Evolutionary conservation across 2,113 vertebrate species (phyloP).

Genomic region (Dicrurus megarhynchus): DNA sequence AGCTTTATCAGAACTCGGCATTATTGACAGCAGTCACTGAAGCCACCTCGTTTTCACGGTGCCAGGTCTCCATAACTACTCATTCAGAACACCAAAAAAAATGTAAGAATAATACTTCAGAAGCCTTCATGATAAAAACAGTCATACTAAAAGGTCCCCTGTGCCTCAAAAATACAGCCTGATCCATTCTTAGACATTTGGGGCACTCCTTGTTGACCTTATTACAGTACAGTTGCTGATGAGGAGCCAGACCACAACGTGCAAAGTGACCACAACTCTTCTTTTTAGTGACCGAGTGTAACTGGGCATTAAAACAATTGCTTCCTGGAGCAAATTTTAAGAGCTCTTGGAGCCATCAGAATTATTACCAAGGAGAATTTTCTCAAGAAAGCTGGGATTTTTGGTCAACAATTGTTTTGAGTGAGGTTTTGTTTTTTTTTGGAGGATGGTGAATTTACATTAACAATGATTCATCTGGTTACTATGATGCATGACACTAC

Average conservation of each 20-base stretch:
- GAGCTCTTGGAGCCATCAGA: not conserved
- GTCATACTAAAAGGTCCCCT: not conserved
- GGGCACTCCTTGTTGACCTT: too few species aligned
- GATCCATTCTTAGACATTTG: accelerated
- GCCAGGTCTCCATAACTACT: not conserved
- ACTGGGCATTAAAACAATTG: not conserved
- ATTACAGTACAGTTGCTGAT: not conserved
- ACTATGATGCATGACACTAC: not conserved
- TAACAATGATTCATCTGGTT: not conserved
- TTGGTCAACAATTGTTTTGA: not conserved
- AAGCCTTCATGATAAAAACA: not conserved
- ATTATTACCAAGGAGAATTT: not conserved
- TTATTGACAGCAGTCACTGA: not conserved
- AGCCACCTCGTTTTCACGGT: not conserved
- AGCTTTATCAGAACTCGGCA: not conserved
- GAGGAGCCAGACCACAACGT: not conserved
- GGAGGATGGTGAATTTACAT: not conserved
- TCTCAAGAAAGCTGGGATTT: not conserved
- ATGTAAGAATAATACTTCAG: accelerated
- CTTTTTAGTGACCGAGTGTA: not conserved
- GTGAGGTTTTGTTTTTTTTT: not conserved
- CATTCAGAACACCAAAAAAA: not conserved
- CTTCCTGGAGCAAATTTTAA: not conserved
- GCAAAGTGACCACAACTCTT: not conserved
- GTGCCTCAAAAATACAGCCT: not conserved